Conservation (phyloP, 2,113 vertebrate species). For the Solea solea region DNA sequence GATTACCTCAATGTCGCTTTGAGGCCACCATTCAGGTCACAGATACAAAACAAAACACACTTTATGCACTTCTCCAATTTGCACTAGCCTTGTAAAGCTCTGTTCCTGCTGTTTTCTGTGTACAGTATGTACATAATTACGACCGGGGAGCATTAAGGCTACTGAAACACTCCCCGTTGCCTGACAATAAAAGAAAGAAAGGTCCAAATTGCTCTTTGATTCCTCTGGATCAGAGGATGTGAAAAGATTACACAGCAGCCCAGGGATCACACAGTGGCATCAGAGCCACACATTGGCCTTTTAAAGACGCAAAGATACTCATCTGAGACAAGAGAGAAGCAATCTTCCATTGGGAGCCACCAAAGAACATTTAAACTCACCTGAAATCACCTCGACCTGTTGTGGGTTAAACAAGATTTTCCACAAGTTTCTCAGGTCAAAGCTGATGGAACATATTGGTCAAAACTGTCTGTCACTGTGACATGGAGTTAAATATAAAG, state of each 20-base stretch:
- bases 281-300: slow-evolving; percentile 10
- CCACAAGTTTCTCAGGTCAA: background rate
- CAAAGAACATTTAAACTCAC: background rate
- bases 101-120: background rate
- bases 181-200: background rate
- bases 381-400: background rate
- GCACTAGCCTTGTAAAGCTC: too few species aligned
- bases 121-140: slow-evolving; percentile 12
- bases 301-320: slow-evolving; percentile 12
- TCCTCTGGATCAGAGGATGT: slow-evolving; percentile 27
- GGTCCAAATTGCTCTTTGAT: slow-evolving; percentile 17
- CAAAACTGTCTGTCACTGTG: background rate
- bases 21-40: background rate
- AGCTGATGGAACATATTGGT: background rate
- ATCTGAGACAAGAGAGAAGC: slow-evolving; percentile 22
- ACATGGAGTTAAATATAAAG: too few species aligned
- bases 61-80: background rate
- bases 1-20: background rate
- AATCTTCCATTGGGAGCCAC: slow-evolving; percentile 1
- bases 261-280: background rate
- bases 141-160: slow-evolving; percentile 5
- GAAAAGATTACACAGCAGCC: slow-evolving; percentile 2
- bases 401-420: background rate
- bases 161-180: background rate
- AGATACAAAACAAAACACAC: background rate